Evolutionary conservation across 2,797 vertebrate species (phyloP).

Genomic region (Channallabes apus): DNA sequence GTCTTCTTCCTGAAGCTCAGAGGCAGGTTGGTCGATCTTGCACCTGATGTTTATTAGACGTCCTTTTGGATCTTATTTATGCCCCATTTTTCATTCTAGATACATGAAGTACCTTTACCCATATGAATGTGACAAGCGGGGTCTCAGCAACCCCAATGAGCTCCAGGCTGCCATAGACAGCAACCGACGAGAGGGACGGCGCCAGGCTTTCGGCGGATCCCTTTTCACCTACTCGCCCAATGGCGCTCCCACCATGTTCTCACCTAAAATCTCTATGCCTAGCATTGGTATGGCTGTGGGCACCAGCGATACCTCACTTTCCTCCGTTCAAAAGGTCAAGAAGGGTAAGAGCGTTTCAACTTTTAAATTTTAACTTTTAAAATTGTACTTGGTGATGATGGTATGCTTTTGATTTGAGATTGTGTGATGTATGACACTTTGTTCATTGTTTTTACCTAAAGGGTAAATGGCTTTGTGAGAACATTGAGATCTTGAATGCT

Average conservation of each 20-base stretch:
- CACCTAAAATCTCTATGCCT: slow-evolving; percentile 83
- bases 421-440: background rate
- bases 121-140: slow-evolving; percentile 94
- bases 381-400: background rate
- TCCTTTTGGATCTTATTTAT: background rate
- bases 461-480: background rate
- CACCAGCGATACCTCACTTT: slow-evolving; percentile 83
- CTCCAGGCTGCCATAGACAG: slow-evolving; percentile 97
- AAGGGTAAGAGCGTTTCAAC: slow-evolving; percentile 78
- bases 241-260: slow-evolving; percentile 85
- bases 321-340: slow-evolving; percentile 86
- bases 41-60: background rate
- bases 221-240: slow-evolving; percentile 92
- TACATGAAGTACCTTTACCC: slow-evolving; percentile 99
- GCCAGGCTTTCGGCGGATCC: slow-evolving; percentile 89
- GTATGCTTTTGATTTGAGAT: background rate
- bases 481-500: background rate
- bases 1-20: background rate
- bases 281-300: slow-evolving; percentile 74
- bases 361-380: background rate
- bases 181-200: slow-evolving; percentile 90
- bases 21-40: background rate
- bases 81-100: slow-evolving; percentile 65
- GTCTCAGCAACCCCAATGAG: slow-evolving; percentile 94
- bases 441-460: background rate